phyloP scores from a whole-genome alignment of 1,140 invertebrate genomes.

The Wasmannia auropunctata region DNA sequence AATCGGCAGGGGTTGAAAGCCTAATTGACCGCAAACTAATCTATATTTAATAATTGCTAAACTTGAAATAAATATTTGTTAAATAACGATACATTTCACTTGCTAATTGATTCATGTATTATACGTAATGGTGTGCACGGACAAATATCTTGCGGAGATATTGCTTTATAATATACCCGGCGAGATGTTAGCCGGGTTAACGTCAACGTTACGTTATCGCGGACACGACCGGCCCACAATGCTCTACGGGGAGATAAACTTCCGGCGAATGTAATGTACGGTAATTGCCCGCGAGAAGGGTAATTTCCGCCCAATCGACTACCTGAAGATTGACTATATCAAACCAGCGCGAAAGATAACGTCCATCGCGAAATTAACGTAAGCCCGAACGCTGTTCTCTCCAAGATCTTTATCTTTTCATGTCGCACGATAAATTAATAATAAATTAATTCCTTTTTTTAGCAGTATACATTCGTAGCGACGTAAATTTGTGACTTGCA shows the following conservation, averaged over 20 bases:
- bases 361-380: neutral
- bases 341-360: conserved; percentile 28
- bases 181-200: conserved; percentile 37
- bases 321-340: conserved; percentile 13
- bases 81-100: neutral
- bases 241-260: conserved; percentile 34
- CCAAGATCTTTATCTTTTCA: neutral
- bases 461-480: neutral
- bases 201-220: conserved; percentile 34
- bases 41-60: neutral
- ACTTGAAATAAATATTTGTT: conserved; percentile 6
- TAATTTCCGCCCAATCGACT: conserved; percentile 56
- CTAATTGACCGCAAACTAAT: neutral
- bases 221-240: neutral
- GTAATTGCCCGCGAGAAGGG: conserved; percentile 58
- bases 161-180: neutral
- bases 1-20: neutral
- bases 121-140: neutral
- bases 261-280: conserved; percentile 55
- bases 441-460: neutral
- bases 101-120: neutral
- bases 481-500: neutral
- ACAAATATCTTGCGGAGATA: neutral
- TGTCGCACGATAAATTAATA: neutral
- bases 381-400: neutral